A percentile compares a stretch with the other conserved stretches of the same genome.
Conservation (phyloP, 2,113 vertebrate species). For the Eulemur macaco region DNA sequence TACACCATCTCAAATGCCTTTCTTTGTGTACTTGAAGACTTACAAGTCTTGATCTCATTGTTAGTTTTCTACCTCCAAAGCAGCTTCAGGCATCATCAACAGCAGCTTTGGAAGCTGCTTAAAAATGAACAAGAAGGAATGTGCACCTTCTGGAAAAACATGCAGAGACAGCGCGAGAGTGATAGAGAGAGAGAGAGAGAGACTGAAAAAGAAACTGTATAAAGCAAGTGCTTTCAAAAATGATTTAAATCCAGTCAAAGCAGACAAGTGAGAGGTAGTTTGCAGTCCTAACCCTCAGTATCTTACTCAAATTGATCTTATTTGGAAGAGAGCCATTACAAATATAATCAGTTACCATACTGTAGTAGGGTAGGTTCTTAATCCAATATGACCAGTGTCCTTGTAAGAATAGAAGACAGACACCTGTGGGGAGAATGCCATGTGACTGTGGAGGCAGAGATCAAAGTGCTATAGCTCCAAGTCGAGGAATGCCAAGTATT, state of each 20-base stretch:
- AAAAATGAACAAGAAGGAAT: constrained; percentile 46
- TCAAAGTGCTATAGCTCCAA: background rate
- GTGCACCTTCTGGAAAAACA: constrained; percentile 1
- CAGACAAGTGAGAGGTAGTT: background rate
- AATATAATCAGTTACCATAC: background rate
- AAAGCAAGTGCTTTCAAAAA: background rate
- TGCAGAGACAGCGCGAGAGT: background rate
- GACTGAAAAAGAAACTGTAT: background rate
- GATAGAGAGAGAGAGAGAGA: background rate
- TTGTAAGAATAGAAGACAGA: background rate
- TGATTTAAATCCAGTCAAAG: background rate
- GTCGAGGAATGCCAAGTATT: no score
- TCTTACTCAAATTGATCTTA: background rate
- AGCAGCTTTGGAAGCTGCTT: constrained; percentile 38
- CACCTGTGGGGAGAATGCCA: background rate
- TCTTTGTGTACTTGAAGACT: background rate
- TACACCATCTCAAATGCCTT: background rate
- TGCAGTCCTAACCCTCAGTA: background rate
- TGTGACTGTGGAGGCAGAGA: background rate
- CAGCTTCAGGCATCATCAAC: background rate
- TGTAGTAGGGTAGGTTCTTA: background rate
- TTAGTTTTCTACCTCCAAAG: background rate
- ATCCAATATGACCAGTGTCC: no score
- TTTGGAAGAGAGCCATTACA: background rate
- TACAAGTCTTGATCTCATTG: background rate